Conservation (phyloP, 2,113 vertebrate species). For the Rhabdomys dilectus region DNA sequence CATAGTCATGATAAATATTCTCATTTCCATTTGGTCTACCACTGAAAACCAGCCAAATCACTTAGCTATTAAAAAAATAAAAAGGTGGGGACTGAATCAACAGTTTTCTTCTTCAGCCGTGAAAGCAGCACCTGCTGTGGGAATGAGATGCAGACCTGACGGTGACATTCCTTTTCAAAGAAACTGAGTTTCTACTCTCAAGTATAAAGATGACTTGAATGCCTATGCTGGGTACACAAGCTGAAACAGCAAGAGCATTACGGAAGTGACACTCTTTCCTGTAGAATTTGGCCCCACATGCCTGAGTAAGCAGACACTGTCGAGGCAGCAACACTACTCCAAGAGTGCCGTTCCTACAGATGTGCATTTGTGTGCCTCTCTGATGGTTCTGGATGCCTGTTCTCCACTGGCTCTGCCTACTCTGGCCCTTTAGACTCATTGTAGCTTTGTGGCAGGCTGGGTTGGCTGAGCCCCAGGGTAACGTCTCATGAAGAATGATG, state of each 20-base stretch:
- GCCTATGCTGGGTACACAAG: not conserved
- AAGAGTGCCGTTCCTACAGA: fast-evolving
- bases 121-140: not conserved
- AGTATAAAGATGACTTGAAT: not conserved
- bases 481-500: not conserved
- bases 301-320: not conserved
- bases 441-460: not conserved
- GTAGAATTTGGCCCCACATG: not conserved
- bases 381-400: not conserved
- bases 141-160: not conserved
- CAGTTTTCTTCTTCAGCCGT: not conserved
- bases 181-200: not conserved
- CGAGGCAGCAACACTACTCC: not conserved
- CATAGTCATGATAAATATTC: not conserved
- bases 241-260: not conserved
- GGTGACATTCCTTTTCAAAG: not conserved
- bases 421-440: not conserved
- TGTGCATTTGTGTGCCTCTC: fast-evolving
- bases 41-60: not conserved
- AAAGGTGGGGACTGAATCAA: not conserved
- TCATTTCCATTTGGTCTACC: not conserved
- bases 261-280: not conserved
- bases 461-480: not conserved
- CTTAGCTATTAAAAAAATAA: not conserved
- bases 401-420: not conserved